These are phyloP conservation scores for Chrysotoxum bicinctum DNA, from an alignment of 2,888 invertebrate species.

Conservation along the genomic window DNA sequence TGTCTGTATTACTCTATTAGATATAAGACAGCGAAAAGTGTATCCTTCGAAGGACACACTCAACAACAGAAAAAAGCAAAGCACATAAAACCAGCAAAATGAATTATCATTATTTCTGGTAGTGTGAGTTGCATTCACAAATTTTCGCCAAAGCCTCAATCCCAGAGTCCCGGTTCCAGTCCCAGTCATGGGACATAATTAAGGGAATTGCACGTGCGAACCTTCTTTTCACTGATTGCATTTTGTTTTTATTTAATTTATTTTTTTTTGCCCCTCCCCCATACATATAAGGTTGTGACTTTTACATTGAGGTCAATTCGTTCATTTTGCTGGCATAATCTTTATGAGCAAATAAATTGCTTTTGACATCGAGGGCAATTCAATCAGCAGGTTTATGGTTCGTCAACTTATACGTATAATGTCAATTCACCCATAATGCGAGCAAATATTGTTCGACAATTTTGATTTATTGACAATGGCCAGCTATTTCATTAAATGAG, in stretches of 20 bases:
- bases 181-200: constrained; percentile 15
- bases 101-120: constrained; percentile 20
- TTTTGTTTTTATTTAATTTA: background rate
- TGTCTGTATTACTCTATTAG: background rate
- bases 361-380: constrained; percentile 24
- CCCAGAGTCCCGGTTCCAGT: too few species aligned
- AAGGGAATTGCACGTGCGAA: constrained; percentile 1
- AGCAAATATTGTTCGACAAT: constrained; percentile 15
- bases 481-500: constrained; percentile 14
- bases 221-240: constrained; percentile 8
- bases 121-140: constrained; percentile 21
- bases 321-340: constrained; percentile 5
- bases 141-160: background rate
- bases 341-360: constrained; percentile 6
- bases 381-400: constrained; percentile 8
- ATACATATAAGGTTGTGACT: background rate
- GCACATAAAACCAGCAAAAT: background rate
- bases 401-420: constrained; percentile 13
- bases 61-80: background rate
- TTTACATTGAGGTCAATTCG: constrained; percentile 4
- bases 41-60: constrained; percentile 2
- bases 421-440: constrained; percentile 11
- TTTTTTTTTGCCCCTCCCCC: too few species aligned
- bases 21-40: constrained; percentile 1
- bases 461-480: constrained; percentile 34